Evolutionary conservation across 2,797 vertebrate genomes (phyloP).

Genomic region (Paratrypauchen microcephalus): DNA sequence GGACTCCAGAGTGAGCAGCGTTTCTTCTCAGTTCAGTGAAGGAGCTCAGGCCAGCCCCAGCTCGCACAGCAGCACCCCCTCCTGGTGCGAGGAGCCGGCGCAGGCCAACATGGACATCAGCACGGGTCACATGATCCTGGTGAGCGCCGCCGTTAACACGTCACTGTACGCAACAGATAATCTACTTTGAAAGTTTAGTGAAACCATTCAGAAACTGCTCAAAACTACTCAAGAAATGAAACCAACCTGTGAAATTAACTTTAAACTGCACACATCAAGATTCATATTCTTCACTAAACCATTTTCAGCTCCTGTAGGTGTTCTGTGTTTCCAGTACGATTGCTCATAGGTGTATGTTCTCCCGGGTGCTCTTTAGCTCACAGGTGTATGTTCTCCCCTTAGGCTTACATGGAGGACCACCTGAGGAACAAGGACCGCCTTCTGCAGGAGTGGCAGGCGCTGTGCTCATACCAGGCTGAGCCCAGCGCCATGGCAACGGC

Average conservation of each 20-base stretch:
- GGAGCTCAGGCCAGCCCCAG: constrained; percentile 93
- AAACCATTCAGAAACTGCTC: too few species aligned
- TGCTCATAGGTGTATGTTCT: neutral
- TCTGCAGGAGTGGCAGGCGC: constrained; percentile 94
- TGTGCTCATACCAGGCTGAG: constrained; percentile 95
- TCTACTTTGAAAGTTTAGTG: too few species aligned
- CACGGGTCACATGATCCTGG: constrained; percentile 98
- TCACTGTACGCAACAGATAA: too few species aligned
- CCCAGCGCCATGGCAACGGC: constrained; percentile 83
- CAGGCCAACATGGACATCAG: constrained; percentile 99
- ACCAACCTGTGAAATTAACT: too few species aligned
- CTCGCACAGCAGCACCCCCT: constrained; percentile 96
- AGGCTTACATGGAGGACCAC: constrained; percentile 99
- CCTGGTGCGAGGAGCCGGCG: constrained; percentile 96
- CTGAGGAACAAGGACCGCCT: constrained; percentile 92
- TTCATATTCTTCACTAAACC: neutral
- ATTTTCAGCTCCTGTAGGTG: too few species aligned
- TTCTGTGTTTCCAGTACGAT: neutral
- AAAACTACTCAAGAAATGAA: too few species aligned
- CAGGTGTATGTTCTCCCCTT: neutral
- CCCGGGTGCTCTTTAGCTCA: too few species aligned
- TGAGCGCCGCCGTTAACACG: too few species aligned
- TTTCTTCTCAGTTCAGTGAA: constrained; percentile 96
- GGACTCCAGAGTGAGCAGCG: constrained; percentile 92
- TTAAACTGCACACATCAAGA: neutral